Evolutionary conservation across 2,888 invertebrate species (phyloP).

Genomic region (Eupithecia centaureata): DNA sequence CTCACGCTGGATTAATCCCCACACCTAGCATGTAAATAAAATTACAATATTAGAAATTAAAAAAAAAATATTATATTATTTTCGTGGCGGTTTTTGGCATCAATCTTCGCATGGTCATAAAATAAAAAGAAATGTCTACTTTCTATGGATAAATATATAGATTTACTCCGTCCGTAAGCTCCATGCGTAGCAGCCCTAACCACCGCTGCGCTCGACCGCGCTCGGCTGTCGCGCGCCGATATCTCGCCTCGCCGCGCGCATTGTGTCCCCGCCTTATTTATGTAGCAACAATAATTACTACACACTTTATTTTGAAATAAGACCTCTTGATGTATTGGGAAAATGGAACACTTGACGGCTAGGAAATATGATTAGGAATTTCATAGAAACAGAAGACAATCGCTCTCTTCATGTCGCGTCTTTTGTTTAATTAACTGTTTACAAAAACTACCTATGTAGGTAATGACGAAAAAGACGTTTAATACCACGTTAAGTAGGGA

Average conservation of each 20-base stretch:
- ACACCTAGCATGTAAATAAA: too few species aligned
- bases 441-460: too few species aligned
- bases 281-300: slow-evolving; percentile 48
- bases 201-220: slow-evolving; percentile 33
- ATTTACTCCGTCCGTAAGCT: neutral
- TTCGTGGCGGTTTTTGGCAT: too few species aligned
- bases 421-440: neutral
- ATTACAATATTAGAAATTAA: too few species aligned
- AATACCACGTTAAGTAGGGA: too few species aligned
- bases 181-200: slow-evolving; percentile 13
- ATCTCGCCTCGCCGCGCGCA: slow-evolving; percentile 41
- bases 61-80: too few species aligned
- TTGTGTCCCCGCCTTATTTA: slow-evolving; percentile 50
- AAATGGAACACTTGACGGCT: neutral
- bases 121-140: too few species aligned
- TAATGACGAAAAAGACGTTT: too few species aligned
- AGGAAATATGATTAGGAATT: neutral
- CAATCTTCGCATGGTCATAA: too few species aligned
- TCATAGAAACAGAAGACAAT: neutral
- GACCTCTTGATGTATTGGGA: neutral
- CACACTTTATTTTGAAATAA: slow-evolving; percentile 17
- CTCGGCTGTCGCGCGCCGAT: slow-evolving; percentile 55
- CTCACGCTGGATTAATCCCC: too few species aligned
- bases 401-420: neutral
- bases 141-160: neutral